A percentile compares a stretch with the other conserved stretches of the same genome.
These are phyloP conservation scores for Hoplias malabaricus DNA, from an alignment of 2,113 vertebrate species.

Conservation along the genomic window DNA sequence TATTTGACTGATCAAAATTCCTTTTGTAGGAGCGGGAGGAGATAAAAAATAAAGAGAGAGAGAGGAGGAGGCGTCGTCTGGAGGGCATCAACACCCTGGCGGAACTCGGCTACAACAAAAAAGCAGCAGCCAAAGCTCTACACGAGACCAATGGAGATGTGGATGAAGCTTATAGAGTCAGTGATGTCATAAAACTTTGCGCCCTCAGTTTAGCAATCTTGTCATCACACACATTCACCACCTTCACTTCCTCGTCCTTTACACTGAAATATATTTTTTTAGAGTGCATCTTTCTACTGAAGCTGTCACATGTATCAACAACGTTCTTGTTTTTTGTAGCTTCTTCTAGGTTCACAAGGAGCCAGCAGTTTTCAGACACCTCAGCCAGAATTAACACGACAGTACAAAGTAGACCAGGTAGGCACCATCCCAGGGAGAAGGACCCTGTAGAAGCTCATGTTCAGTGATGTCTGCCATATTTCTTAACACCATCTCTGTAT, in stretches of 20 bases:
- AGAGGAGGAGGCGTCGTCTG: constrained; percentile 73
- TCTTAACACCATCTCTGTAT: background rate
- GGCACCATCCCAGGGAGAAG: background rate
- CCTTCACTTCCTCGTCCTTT: background rate
- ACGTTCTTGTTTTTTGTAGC: constrained; percentile 50
- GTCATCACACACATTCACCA: background rate
- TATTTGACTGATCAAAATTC: background rate
- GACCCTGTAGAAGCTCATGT: background rate
- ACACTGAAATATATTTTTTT: background rate
- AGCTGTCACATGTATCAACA: background rate
- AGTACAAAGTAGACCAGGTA: constrained; percentile 67
- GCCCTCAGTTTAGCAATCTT: background rate
- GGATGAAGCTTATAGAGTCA: constrained; percentile 79
- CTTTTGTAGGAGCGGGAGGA: constrained; percentile 80
- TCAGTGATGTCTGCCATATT: background rate
- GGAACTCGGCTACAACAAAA: constrained; percentile 80
- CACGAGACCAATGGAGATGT: constrained; percentile 76
- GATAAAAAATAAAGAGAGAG: constrained; percentile 78
- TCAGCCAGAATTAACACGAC: constrained; percentile 18
- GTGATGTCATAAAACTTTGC: background rate
- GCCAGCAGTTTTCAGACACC: constrained; percentile 42
- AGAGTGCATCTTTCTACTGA: background rate
- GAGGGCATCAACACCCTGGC: constrained; percentile 75
- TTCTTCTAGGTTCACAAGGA: constrained; percentile 60
- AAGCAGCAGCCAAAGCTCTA: constrained; percentile 81